Conservation (phyloP, 2,797 vertebrate species). For the Cyprinodon diabolis region DNA sequence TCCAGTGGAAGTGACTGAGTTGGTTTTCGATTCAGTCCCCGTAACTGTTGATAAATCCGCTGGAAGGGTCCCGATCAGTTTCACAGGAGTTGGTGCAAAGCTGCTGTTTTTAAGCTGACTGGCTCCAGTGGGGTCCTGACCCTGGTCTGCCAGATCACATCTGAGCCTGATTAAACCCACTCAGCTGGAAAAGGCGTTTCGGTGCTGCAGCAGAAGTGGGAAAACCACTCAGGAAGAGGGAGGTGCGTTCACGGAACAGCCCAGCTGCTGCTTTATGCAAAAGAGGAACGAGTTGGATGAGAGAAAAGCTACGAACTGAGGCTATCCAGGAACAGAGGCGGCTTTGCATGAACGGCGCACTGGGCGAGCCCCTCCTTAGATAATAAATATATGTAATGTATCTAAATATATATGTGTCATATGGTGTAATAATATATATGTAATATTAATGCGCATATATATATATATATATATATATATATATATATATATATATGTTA, state of each 20-base stretch:
- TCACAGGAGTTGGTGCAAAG: background rate
- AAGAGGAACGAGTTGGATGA: constrained; percentile 19
- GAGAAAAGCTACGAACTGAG: constrained; percentile 5
- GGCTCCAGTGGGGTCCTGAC: constrained; percentile 28
- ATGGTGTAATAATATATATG: too few species aligned
- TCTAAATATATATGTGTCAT: too few species aligned
- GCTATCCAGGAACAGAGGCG: constrained; percentile 5
- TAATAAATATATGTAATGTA: too few species aligned
- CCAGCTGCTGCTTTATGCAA: constrained; percentile 52
- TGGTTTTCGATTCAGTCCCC: constrained; percentile 33
- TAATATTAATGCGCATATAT: too few species aligned
- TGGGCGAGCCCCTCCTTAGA: too few species aligned
- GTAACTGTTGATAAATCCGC: constrained; percentile 50
- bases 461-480: too few species aligned
- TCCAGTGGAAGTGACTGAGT: constrained; percentile 27
- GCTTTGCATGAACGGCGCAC: background rate
- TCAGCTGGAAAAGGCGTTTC: constrained; percentile 14
- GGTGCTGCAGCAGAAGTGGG: constrained; percentile 32
- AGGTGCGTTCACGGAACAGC: constrained; percentile 68
- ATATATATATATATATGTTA: too few species aligned
- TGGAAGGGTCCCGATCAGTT: constrained; percentile 16
- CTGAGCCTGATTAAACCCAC: constrained; percentile 10
- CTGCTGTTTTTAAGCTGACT: background rate
- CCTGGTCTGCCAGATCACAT: constrained; percentile 14
- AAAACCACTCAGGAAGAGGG: constrained; percentile 69